Conservation (phyloP, 2,113 vertebrate species). For the Petrocephalus zakoni region DNA sequence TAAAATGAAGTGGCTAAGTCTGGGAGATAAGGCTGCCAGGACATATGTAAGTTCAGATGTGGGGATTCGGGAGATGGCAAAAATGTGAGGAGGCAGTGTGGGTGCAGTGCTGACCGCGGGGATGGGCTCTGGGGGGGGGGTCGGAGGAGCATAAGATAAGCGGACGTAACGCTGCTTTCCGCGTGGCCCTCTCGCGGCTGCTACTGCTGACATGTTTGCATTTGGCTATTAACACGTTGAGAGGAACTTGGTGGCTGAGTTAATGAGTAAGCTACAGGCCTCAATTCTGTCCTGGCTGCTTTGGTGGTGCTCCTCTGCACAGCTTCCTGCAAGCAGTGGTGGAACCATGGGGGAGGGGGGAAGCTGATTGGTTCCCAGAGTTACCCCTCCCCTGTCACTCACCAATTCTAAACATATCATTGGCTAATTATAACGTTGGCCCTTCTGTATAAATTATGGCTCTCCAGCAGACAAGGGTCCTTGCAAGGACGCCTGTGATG, state of each 20-base stretch:
- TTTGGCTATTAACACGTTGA: conserved; percentile 1
- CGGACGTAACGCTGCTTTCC: background rate
- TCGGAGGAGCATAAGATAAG: background rate
- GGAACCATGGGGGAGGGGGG: background rate
- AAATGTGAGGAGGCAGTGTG: background rate
- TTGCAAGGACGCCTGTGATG: background rate
- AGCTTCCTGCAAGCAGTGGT: no score
- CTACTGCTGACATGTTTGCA: background rate
- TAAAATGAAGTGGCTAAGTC: background rate
- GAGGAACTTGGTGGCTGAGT: background rate
- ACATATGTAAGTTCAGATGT: background rate
- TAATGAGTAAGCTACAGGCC: conserved; percentile 6
- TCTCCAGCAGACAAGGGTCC: background rate
- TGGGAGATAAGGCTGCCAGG: background rate
- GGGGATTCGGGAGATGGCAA: background rate
- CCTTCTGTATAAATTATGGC: background rate
- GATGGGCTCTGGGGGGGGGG: no score
- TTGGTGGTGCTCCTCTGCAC: background rate
- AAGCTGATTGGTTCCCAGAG: background rate
- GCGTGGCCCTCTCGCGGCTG: background rate
- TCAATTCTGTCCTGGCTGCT: background rate
- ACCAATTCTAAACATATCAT: background rate
- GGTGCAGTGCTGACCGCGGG: background rate
- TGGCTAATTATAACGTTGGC: background rate
- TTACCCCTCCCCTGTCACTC: background rate